phyloP scores from a whole-genome alignment of 2,888 invertebrate genomes.

The Cantharis rustica region DNA sequence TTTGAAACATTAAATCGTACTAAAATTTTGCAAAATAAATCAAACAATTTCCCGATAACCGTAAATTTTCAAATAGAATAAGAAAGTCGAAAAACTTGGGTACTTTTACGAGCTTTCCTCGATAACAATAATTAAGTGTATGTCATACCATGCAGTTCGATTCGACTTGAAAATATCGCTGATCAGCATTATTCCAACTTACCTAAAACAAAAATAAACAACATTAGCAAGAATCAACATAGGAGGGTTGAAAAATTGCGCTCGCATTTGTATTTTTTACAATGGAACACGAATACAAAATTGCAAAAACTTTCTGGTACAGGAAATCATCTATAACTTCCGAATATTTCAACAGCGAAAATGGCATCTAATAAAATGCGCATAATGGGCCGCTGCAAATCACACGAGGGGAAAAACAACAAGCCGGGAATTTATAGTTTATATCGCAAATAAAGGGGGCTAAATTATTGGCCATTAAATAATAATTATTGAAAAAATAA shows the following conservation, averaged over 20 bases:
- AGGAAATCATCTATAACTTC: slow-evolving; percentile 26
- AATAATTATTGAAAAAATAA: not conserved
- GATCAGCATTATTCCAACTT: not conserved
- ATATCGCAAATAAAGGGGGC: slow-evolving; percentile 1
- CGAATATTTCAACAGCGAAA: slow-evolving; percentile 8
- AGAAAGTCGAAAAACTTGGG: not conserved
- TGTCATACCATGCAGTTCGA: not conserved
- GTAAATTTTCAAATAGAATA: not conserved
- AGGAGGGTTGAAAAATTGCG: not conserved
- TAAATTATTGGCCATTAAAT: not conserved
- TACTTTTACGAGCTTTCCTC: not conserved
- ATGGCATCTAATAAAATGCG: slow-evolving; percentile 29
- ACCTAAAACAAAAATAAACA: not conserved
- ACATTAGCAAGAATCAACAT: not conserved
- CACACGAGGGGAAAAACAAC: slow-evolving; percentile 14
- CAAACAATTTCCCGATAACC: not conserved
- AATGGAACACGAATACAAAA: slow-evolving; percentile 16
- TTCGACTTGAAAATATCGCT: not conserved
- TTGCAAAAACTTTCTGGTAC: slow-evolving; percentile 21
- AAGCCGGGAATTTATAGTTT: slow-evolving; percentile 20
- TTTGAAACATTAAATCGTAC: not conserved
- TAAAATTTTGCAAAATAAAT: slow-evolving; percentile 2
- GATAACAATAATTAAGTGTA: not conserved
- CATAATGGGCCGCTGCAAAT: slow-evolving; percentile 18
- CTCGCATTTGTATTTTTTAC: slow-evolving; percentile 9